phyloP scores from a whole-genome alignment of 2,113 vertebrate genomes.

The Canis aureus region DNA sequence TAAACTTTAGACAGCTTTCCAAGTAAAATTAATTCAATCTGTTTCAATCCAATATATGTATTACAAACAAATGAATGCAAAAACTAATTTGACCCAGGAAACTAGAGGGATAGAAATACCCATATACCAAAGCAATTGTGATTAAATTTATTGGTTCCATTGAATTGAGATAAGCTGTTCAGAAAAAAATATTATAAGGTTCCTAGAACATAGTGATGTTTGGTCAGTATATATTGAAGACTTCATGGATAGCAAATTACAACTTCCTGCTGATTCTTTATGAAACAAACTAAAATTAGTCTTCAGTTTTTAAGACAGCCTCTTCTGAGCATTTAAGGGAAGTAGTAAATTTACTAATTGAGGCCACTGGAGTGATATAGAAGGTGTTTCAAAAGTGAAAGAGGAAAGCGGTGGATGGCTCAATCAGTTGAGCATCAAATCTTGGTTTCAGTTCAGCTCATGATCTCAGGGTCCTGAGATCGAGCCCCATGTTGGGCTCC shows the following conservation, averaged over 20 bases:
- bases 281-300: background rate
- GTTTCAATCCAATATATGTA: background rate
- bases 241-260: background rate
- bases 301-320: background rate
- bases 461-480: background rate
- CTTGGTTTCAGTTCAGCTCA: background rate
- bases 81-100: background rate
- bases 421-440: background rate
- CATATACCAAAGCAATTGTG: background rate
- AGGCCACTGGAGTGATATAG: background rate
- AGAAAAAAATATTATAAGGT: background rate
- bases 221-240: background rate
- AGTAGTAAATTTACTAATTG: background rate
- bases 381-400: slow-evolving; percentile 19
- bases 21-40: background rate
- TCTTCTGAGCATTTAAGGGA: background rate
- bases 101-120: background rate
- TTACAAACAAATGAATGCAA: background rate
- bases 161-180: background rate
- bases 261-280: background rate
- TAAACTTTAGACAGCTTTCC: background rate
- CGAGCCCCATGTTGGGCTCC: background rate
- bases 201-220: background rate
- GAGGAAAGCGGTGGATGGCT: background rate
- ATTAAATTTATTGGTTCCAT: background rate